Conservation (phyloP, 2,888 invertebrate species). For the Diploptera punctata region DNA sequence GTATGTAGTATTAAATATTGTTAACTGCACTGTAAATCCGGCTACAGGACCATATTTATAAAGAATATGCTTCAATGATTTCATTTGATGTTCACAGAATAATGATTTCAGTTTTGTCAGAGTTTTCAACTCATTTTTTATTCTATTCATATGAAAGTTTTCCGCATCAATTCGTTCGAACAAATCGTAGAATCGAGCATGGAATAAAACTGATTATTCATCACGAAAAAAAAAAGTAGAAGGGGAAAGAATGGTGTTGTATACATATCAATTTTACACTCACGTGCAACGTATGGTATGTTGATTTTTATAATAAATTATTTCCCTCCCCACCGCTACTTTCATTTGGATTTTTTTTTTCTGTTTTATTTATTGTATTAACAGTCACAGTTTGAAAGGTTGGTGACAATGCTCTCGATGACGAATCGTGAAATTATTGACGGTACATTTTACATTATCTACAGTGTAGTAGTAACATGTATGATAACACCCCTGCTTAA, state of each 20-base stretch:
- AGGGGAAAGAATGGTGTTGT: not conserved
- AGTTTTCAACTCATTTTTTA: not conserved
- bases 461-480: not conserved
- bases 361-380: not conserved
- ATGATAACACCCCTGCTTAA: not conserved
- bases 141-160: slow-evolving; percentile 24
- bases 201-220: not conserved
- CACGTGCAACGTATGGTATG: not conserved
- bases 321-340: not conserved
- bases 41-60: slow-evolving; percentile 29
- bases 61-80: slow-evolving; percentile 2
- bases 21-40: slow-evolving; percentile 33
- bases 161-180: slow-evolving; percentile 12
- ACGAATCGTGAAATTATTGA: not conserved
- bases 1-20: slow-evolving; percentile 36
- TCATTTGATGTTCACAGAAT: not conserved
- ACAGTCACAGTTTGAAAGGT: not conserved
- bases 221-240: not conserved
- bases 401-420: not conserved
- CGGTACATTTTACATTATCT: not conserved
- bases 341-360: slow-evolving; percentile 13
- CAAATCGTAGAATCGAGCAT: not conserved
- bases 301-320: slow-evolving; percentile 12
- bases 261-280: not conserved
- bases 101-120: not conserved